A percentile compares a stretch with the other conserved stretches of the same genome.
Evolutionary conservation across 2,888 invertebrate genomes (phyloP).

Genomic region (Ophion ellenae): DNA sequence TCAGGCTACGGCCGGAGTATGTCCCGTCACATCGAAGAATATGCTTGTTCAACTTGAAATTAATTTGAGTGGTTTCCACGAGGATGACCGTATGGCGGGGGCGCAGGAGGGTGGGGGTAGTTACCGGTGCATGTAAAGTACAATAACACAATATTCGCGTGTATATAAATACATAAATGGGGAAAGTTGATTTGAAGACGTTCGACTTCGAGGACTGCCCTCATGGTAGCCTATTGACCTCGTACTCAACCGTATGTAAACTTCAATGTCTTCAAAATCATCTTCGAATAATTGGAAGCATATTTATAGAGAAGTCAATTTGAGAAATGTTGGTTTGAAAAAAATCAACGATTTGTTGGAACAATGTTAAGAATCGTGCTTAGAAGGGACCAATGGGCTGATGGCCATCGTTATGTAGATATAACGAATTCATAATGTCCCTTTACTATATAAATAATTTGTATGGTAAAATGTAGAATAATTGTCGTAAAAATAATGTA

Average conservation of each 20-base stretch:
- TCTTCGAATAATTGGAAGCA: background rate
- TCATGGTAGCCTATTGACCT: background rate
- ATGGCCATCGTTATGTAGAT: too few relatives aligned
- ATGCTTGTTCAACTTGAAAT: slow-evolving; percentile 81
- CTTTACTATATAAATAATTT: too few relatives aligned
- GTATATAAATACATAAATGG: background rate
- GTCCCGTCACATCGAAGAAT: slow-evolving; percentile 79
- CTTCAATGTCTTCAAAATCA: background rate
- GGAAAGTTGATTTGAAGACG: background rate
- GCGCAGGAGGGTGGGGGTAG: slow-evolving; percentile 14
- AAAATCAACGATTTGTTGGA: background rate
- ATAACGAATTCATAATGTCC: too few relatives aligned
- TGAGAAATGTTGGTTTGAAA: background rate
- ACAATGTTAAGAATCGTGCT: too few relatives aligned
- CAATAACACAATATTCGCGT: slow-evolving; percentile 19
- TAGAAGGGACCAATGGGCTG: too few relatives aligned
- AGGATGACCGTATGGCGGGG: slow-evolving; percentile 63
- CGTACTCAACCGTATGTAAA: background rate
- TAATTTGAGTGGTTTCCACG: slow-evolving; percentile 83
- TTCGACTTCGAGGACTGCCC: background rate
- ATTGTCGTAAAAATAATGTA: too few relatives aligned
- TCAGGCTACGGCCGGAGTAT: slow-evolving; percentile 70
- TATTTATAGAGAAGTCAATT: background rate
- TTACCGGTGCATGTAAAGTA: slow-evolving; percentile 17
- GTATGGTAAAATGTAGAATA: too few relatives aligned